A percentile compares a stretch with the other conserved stretches of the same genome.
Evolutionary conservation across 2,888 invertebrate genomes (phyloP).

Genomic region (Patella pellucida): DNA sequence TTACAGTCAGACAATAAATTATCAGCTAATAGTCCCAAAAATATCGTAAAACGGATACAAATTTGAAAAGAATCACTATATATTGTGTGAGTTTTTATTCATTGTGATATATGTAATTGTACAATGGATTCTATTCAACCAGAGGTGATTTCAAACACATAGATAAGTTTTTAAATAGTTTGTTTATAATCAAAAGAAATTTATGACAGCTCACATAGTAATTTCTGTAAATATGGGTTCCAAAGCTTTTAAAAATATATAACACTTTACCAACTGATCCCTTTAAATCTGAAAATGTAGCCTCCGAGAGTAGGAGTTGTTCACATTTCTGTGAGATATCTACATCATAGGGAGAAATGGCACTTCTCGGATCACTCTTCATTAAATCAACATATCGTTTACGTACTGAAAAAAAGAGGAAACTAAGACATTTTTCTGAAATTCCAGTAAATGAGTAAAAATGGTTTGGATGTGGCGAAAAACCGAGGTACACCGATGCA

Average conservation of each 20-base stretch:
- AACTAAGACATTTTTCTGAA: background rate
- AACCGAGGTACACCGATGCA: too few relatives aligned
- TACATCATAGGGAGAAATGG: constrained; percentile 66
- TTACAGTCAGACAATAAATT: too few relatives aligned
- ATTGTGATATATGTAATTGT: background rate
- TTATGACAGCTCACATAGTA: too few relatives aligned
- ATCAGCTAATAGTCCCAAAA: too few relatives aligned
- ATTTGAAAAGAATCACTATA: too few relatives aligned
- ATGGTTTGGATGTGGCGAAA: too few relatives aligned
- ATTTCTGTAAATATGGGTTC: too few relatives aligned
- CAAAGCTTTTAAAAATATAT: background rate
- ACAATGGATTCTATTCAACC: too few relatives aligned
- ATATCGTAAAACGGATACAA: too few relatives aligned
- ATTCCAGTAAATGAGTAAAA: background rate
- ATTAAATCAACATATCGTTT: constrained; percentile 66
- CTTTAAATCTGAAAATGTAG: constrained; percentile 59
- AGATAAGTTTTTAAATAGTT: too few relatives aligned
- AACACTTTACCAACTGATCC: constrained; percentile 63
- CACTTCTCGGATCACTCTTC: constrained; percentile 60
- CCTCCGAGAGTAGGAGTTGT: constrained; percentile 62
- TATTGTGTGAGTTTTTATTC: background rate
- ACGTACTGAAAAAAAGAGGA: constrained; percentile 50
- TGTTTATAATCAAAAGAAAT: too few relatives aligned
- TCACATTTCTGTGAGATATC: constrained; percentile 69
- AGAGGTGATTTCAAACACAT: too few relatives aligned